These are phyloP conservation scores for Pedetes capensis DNA, from an alignment of 2,113 vertebrate genomes.

Conservation along the genomic window DNA sequence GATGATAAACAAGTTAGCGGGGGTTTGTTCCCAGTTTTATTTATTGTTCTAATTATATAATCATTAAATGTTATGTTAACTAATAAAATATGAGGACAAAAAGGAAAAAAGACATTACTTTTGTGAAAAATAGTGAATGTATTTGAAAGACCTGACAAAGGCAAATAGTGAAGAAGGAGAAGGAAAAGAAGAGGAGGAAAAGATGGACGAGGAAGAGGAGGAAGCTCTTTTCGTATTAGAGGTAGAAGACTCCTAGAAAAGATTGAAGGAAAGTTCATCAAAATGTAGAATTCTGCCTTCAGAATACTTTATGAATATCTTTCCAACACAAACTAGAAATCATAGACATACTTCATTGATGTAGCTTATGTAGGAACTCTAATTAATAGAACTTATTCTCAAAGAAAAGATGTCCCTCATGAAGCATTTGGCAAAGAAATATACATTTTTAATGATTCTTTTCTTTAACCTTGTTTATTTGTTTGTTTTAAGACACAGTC, in stretches of 20 bases:
- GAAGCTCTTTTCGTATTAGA: neutral
- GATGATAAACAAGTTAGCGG: neutral
- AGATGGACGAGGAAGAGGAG: no score
- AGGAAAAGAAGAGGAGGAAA: no score
- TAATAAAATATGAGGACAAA: neutral
- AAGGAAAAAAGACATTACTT: neutral
- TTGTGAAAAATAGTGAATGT: constrained; percentile 16
- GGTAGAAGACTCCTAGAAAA: neutral
- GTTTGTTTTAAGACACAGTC: neutral
- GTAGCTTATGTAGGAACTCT: neutral
- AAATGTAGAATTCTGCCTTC: neutral
- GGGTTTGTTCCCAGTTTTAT: neutral
- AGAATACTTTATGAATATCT: neutral
- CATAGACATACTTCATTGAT: neutral
- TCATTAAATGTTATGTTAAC: neutral
- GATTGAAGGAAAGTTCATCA: neutral
- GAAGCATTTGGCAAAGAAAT: neutral
- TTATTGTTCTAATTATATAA: neutral
- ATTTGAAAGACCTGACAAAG: constrained; percentile 6
- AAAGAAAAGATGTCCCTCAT: neutral
- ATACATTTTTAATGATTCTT: neutral
- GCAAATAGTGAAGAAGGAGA: neutral
- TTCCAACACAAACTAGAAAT: neutral
- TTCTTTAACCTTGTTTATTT: neutral
- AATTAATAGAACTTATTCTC: neutral